Base-by-base conservation (phyloP, 2,113 vertebrate species). In the Oophaga pumilio region DNA sequence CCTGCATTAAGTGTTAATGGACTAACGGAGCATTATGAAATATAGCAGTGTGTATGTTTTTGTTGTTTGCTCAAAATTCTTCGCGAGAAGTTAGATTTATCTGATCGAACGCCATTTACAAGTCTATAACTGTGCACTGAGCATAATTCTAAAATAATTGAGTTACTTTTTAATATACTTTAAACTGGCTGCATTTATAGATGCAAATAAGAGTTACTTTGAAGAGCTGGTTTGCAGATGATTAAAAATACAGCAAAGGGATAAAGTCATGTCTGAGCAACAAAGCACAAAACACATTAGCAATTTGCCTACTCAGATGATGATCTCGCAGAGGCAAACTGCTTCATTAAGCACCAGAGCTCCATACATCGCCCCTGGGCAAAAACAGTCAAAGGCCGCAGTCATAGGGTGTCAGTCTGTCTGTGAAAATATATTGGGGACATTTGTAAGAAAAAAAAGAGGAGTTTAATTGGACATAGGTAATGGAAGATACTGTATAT, bases 271-370 rank as follows among this genome's bases (percentile, higher is more conserved):
- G 79, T 62, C 68, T 82, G 50, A 50, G 28, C 73, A 82, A 53
- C 68, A 74, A 76, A 87, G 76, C 62, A 76, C 79, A 82, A 82
- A 87, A 82, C 69, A 76, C 79, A 87, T 82, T 82, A 82, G 33
- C 69, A 82, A 74, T 83, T 18, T 83, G 81, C 81, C 15, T 66
- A 64, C 79, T 87, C 80, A 62, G 86, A 82, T 59, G 86, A 73
- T 66, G 68, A 87, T 62, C 78, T 87, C 17, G 6, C 22, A 5
- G 8, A 59, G 69, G 53, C 57, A 50, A 28, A 26, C 68, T 52
- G 78, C 79, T 66, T 87, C 86, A 87, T 87, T 87, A 87, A 87
- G 68, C 64, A 62, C 68, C 43, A 82, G 57, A n/a, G 81, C 43
- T 76, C 68, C 62, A 78, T 74, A 18, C 56, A 28, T 69, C 57